Conservation (phyloP, 2,797 vertebrate species). For the Otus scops region DNA sequence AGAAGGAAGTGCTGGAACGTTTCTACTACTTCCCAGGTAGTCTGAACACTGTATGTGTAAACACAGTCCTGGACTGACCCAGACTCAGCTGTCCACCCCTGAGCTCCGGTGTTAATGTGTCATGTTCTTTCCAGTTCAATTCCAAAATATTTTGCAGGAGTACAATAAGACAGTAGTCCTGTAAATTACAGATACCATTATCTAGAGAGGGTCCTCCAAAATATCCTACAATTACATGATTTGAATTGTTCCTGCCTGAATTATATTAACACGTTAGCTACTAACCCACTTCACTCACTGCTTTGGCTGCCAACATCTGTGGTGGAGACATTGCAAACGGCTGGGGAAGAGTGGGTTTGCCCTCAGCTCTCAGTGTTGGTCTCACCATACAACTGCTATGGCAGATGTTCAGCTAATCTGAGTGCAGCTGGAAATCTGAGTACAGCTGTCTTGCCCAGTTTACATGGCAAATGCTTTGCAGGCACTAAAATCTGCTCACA, state of each 20-base stretch:
- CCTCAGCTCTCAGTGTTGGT: neutral
- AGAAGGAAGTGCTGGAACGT: neutral
- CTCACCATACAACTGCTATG: fast-evolving
- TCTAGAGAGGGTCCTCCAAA: neutral
- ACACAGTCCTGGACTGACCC: neutral
- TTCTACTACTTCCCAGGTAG: neutral
- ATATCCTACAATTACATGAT: neutral
- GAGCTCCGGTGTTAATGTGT: neutral
- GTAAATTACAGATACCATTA: neutral
- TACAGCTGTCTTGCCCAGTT: neutral
- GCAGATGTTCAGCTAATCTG: neutral
- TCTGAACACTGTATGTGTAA: neutral
- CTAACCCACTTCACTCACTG: neutral
- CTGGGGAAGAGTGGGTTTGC: neutral
- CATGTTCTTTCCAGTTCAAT: neutral
- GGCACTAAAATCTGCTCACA: neutral
- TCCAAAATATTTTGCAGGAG: neutral
- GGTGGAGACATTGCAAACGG: neutral
- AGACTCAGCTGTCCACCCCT: neutral
- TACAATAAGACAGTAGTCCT: neutral
- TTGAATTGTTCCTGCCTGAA: neutral
- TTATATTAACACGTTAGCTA: neutral
- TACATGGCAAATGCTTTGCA: neutral
- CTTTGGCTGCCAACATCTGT: neutral
- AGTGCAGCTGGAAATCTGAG: neutral